These are phyloP conservation scores for Pseudopipra pipra DNA, from an alignment of 2,113 vertebrate species.

Conservation along the genomic window DNA sequence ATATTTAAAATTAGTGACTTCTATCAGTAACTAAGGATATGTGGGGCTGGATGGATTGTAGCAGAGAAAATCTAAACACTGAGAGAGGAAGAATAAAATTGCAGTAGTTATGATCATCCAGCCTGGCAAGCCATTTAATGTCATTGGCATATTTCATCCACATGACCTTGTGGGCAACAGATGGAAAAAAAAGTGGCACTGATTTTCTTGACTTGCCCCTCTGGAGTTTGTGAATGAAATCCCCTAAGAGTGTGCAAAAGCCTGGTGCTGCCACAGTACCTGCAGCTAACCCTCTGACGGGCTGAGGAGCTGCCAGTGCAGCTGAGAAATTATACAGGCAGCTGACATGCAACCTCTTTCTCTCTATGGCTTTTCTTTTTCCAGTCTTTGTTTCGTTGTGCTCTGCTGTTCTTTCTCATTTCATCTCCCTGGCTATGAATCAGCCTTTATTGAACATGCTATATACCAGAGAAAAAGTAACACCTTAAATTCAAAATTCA, in stretches of 20 bases:
- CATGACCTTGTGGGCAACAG: neutral
- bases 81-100: neutral
- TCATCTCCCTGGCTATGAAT: neutral
- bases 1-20: neutral
- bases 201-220: neutral
- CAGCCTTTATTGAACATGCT: neutral
- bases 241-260: neutral
- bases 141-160: neutral
- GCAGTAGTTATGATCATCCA: neutral
- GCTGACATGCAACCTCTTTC: neutral
- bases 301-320: neutral
- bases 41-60: neutral
- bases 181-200: neutral
- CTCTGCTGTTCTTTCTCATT: neutral
- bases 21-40: neutral
- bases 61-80: neutral
- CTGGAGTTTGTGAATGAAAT: slow-evolving; percentile 25
- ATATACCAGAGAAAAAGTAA: neutral
- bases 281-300: neutral
- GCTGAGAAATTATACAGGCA: neutral
- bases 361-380: neutral
- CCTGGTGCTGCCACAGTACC: neutral
- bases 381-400: neutral
- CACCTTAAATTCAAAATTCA: slow-evolving; percentile 42
- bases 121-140: neutral